A percentile compares a stretch with the other conserved stretches of the same genome.
These are phyloP conservation scores for Theonella swinhoei DNA, from an alignment of 37 sponge, comb jelly and placozoan genomes.

Conservation along the genomic window DNA sequence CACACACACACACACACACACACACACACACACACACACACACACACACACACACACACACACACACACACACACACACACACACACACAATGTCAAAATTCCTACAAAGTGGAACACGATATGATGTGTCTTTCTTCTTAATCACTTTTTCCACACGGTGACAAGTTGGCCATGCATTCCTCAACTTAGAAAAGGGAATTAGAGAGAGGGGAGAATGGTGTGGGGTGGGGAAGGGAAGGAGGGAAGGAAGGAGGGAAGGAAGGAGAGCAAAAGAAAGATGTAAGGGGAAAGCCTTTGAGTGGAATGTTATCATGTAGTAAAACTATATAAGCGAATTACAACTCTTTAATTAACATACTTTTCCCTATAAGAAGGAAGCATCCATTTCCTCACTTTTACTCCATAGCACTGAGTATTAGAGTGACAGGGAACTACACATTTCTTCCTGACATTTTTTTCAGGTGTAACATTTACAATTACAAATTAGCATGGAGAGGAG, in stretches of 20 bases:
- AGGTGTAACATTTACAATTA: too few species aligned
- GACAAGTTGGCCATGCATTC: neutral
- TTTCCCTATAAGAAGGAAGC: neutral
- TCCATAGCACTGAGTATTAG: too few species aligned
- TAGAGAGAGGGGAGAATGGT: neutral
- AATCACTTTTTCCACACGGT: neutral
- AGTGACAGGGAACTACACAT: too few species aligned
- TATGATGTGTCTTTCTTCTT: neutral
- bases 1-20: too few species aligned
- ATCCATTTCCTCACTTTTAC: too few species aligned
- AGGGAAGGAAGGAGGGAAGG: constrained; percentile 23
- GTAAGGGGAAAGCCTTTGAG: constrained; percentile 1
- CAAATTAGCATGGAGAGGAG: too few species aligned
- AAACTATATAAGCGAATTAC: neutral
- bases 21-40: too few species aligned
- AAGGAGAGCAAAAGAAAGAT: constrained; percentile 23
- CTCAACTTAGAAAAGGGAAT: neutral
- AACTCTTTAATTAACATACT: neutral
- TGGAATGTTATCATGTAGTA: neutral
- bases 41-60: too few species aligned
- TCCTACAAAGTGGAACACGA: too few species aligned
- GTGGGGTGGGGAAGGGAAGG: constrained; percentile 7
- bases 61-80: too few species aligned
- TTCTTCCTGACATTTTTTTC: too few species aligned
- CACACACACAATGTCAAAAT: too few species aligned